Percentiles rank a stretch among this genome's conserved stretches.
Evolutionary conservation across 2,113 vertebrate genomes (phyloP).

Genomic region (Lampris incognitus): DNA sequence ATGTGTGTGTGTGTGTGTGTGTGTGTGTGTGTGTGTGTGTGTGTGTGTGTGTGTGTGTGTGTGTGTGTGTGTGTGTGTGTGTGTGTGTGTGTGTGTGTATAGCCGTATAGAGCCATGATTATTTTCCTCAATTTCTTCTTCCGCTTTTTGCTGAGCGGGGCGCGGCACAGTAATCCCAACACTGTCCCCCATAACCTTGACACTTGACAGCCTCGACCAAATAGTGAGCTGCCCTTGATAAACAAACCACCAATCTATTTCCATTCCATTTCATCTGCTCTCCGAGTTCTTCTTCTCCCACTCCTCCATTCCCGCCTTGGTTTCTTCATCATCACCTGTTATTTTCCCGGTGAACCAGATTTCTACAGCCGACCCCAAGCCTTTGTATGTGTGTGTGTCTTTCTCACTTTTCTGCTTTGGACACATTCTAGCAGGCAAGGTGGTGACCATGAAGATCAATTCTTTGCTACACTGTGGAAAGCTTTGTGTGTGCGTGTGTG

Average conservation of each 20-base stretch:
- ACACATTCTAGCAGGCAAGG: slow-evolving; percentile 42
- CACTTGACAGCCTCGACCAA: slow-evolving; percentile 51
- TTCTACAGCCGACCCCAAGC: slow-evolving; percentile 31
- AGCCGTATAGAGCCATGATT: no score
- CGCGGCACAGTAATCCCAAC: slow-evolving; percentile 27
- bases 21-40: no score
- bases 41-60: no score
- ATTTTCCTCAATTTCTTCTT: slow-evolving; percentile 9
- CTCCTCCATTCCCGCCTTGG: slow-evolving; percentile 14
- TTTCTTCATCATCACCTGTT: slow-evolving; percentile 29
- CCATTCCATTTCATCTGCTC: slow-evolving; percentile 52
- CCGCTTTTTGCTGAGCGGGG: slow-evolving; percentile 36
- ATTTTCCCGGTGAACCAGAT: slow-evolving; percentile 37
- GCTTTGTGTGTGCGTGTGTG: no score
- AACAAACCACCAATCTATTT: slow-evolving; percentile 73
- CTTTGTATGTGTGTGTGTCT: slow-evolving; percentile 45
- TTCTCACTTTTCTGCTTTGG: slow-evolving; percentile 26
- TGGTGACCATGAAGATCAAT: slow-evolving; percentile 45
- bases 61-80: no score
- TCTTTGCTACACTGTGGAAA: slow-evolving; percentile 15
- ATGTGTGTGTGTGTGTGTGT: no score
- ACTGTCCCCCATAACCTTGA: slow-evolving; percentile 63
- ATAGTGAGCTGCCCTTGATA: slow-evolving; percentile 55
- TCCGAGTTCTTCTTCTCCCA: slow-evolving; percentile 41
- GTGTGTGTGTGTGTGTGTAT: no score